Base-by-base conservation (phyloP, 2,797 vertebrate genomes). In the Intellagama lesueurii region DNA sequence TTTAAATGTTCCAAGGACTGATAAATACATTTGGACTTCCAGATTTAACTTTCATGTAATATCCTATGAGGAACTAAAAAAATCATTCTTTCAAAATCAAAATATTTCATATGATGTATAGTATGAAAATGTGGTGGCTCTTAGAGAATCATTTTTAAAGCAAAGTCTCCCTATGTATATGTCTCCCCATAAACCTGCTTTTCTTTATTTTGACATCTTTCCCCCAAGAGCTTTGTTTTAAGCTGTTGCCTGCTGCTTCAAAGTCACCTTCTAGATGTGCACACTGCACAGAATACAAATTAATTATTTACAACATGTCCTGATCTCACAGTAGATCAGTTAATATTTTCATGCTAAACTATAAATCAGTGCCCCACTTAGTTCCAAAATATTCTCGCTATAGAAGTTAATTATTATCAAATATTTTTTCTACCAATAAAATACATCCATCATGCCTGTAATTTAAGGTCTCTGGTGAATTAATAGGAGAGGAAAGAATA, bases 281-380 rank as follows among this genome's bases (percentile, higher is more conserved):
- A 14, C 14, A 68, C 82, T 81, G 76, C 77, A 75, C 49, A 76
- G 90, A 85, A 88, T 80, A 85, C 44, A 56, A 84, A 88, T 85
- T 90, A 85, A 85, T 90, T 88, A 80, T 90, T 90, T 77, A 88
- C 81, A 82, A 81, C 86, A 81, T 88, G 86, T 90, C 89, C 26
- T 75, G 86, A 84, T 85, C 72, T 88, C 81, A 88, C 68, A 75
- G 69, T 81, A 90, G 89, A 88, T 88, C 77, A 52, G 68, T 90
- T 84, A 85, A 88, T 88, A 88, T 88, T 90, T 85, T 66, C 68
- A 90, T 88, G 70, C 86, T 75, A 84, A 79, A 88, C 82, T 64
- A 80, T 90, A 84, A 88, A 90, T 90, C 89, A 88, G 26, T 81
- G 56, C 44, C 32, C 66, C 17, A 49, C 75, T 80, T 26, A 12